Conservation (phyloP, 2,797 vertebrate species). For the Meda fulgida region DNA sequence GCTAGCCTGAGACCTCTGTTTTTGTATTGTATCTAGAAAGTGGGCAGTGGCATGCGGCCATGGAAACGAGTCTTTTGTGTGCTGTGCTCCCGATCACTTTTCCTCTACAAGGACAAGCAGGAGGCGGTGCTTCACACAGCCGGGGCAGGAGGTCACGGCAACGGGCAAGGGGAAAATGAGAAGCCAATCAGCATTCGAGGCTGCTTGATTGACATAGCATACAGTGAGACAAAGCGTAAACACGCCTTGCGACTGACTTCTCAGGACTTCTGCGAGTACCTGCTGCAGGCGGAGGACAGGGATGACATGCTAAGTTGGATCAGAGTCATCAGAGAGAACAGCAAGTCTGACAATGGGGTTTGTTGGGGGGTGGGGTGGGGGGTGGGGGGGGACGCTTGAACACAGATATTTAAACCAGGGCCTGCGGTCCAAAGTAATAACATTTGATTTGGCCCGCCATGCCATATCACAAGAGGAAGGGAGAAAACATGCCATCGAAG, state of each 20-base stretch:
- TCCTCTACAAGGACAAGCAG: conserved; percentile 86
- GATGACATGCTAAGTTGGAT: conserved; percentile 98
- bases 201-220: conserved; percentile 91
- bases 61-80: conserved; percentile 87
- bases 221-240: conserved; percentile 91
- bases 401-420: neutral
- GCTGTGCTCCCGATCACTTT: conserved; percentile 84
- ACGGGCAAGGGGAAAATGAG: conserved; percentile 77
- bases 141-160: conserved; percentile 66
- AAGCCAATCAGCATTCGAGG: conserved; percentile 87
- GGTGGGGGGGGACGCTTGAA: too few species aligned
- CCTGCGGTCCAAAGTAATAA: neutral
- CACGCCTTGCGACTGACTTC: conserved; percentile 94
- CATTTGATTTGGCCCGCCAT: neutral
- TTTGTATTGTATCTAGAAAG: conserved; percentile 76
- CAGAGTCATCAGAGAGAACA: conserved; percentile 92
- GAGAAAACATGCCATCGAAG: too few species aligned
- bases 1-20: neutral
- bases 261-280: conserved; percentile 97
- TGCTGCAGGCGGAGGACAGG: conserved; percentile 95
- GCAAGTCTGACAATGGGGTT: conserved; percentile 95
- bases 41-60: conserved; percentile 84
- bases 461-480: too few species aligned
- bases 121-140: conserved; percentile 77
- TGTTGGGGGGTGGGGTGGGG: too few species aligned